Conservation (phyloP, 2,888 invertebrate genomes). For the Meloe dianella region DNA sequence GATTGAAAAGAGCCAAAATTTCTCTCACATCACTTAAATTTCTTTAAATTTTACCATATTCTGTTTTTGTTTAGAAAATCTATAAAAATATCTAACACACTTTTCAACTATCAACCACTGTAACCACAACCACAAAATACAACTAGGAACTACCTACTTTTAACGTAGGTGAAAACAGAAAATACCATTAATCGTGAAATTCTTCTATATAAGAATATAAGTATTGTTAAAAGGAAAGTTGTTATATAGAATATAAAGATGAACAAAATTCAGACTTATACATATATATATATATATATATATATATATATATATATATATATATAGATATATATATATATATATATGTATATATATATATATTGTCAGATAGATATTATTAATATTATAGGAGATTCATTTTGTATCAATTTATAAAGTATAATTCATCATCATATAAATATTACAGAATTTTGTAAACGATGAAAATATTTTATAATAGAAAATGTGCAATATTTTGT, state of each 20-base stretch:
- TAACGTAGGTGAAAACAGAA: neutral
- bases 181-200: constrained; percentile 8
- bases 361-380: neutral
- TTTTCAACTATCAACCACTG: neutral
- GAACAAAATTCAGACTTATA: too few relatives aligned
- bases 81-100: neutral
- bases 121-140: neutral
- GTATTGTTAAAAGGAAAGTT: neutral
- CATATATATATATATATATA: too few relatives aligned
- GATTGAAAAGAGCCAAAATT: neutral
- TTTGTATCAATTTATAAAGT: neutral
- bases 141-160: neutral
- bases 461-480: neutral
- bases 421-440: neutral
- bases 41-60: too few relatives aligned
- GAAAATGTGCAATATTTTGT: neutral
- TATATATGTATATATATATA: too few relatives aligned
- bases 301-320: too few relatives aligned
- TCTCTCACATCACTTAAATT: too few relatives aligned
- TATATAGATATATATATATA: too few relatives aligned
- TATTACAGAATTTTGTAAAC: neutral
- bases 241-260: neutral
- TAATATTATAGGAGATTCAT: neutral
- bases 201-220: neutral
- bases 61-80: neutral